Conservation (phyloP, 2,113 vertebrate genomes). For the Oceanodroma tethys region DNA sequence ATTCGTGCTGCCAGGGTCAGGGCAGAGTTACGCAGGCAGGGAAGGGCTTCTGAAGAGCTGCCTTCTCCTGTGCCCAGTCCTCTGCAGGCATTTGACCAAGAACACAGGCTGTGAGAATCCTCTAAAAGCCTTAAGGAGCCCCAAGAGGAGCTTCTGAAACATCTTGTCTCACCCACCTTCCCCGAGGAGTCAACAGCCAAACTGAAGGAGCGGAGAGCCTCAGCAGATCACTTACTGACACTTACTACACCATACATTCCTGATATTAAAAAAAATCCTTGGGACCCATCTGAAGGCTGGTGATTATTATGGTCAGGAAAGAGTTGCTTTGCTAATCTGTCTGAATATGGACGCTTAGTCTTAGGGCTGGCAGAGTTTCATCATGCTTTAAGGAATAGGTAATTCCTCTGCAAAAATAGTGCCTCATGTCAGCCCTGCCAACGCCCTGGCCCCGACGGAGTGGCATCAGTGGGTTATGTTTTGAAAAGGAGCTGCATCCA, state of each 20-base stretch:
- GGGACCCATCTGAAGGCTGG: not conserved
- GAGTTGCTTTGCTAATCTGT: not conserved
- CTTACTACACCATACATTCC: not conserved
- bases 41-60: not conserved
- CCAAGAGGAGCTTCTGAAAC: not conserved
- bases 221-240: not conserved
- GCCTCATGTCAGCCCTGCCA: not conserved
- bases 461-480: not conserved
- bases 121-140: not conserved
- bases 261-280: not conserved
- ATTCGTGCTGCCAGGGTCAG: not conserved
- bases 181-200: not conserved
- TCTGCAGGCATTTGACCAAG: not conserved
- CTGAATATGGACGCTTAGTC: not conserved
- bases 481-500: not conserved
- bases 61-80: not conserved
- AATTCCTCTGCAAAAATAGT: slow-evolving; percentile 17
- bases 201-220: not conserved
- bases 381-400: not conserved
- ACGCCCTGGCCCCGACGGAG: not conserved
- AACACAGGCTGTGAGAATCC: not conserved
- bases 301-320: not conserved
- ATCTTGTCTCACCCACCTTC: not conserved
- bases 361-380: not conserved
- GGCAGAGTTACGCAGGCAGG: not conserved